Evolutionary conservation across 2,888 invertebrate species (phyloP).

Genomic region (Pterostichus niger): DNA sequence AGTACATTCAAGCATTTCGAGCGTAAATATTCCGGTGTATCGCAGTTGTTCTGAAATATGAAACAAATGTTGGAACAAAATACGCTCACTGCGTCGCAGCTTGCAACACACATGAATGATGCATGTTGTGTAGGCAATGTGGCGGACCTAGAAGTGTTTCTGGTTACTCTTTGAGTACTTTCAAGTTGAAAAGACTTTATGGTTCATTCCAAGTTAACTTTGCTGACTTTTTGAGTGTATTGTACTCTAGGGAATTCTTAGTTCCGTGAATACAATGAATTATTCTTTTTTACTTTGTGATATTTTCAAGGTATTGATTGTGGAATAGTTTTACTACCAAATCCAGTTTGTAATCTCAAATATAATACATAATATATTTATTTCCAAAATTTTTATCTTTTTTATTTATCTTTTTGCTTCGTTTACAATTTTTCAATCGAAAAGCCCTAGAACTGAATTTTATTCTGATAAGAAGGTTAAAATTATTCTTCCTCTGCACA

Average conservation of each 20-base stretch:
- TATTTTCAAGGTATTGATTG: neutral
- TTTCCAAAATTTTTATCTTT: neutral
- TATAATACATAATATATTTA: neutral
- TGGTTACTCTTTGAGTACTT: conserved; percentile 7
- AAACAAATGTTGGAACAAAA: conserved; percentile 49
- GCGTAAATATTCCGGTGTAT: conserved; percentile 31
- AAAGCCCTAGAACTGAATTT: too few species aligned
- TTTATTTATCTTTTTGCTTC: too few species aligned
- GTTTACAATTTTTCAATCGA: too few species aligned
- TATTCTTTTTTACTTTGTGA: neutral
- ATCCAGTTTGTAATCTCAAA: neutral
- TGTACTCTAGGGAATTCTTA: conserved; percentile 28
- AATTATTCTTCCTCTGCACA: too few species aligned
- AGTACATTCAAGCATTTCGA: conserved; percentile 24
- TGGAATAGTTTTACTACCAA: neutral
- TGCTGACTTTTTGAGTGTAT: conserved; percentile 19
- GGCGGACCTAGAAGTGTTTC: neutral
- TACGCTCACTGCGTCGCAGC: neutral
- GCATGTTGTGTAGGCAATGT: neutral
- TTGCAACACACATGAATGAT: conserved; percentile 37
- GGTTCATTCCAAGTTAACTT: conserved; percentile 28
- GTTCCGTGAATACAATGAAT: conserved; percentile 29
- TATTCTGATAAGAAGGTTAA: too few species aligned
- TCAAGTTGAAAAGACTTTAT: conserved; percentile 21
- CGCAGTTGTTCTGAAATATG: conserved; percentile 30